Base-by-base conservation (phyloP, 2,888 invertebrate species). In the Holacanthella duospinosa region DNA sequence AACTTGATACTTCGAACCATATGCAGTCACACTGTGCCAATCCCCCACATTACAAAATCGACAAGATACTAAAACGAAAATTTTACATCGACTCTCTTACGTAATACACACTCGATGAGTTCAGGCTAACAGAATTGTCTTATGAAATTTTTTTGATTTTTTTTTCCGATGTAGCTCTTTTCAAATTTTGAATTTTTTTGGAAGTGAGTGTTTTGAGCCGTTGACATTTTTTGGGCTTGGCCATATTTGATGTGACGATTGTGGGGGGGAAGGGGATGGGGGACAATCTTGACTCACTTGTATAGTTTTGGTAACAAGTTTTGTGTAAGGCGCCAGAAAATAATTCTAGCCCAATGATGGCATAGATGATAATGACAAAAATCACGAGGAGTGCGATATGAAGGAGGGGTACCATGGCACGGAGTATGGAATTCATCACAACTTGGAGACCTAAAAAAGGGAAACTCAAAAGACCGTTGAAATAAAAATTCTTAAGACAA, bases 371-470 rank as follows among this genome's bases (percentile, higher is more conserved):
- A 54, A 72, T 72, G 25, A 72, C 72, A 62, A 72, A 72, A 29
- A 72, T 60, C 19, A 72, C 72, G n/a, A 72, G 60, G 4, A 72
- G 66, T 36, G 72, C 71, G 57, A 72, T 72, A 48, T 71, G 68
- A 53, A 69, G 68, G 24, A 72, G 77, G 74, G 83, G 83, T 76
- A 84, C 80, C 83, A 83, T 83, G 65, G 83, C 83, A 75, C 82
- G 80, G 62, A 84, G 76, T 74, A 83, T 83, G 67, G 83, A 81
- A 75, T 84, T 83, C 74, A 83, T 77, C 67, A 83, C 83, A 70
- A 83, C 82, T 77, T 83, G 83, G 64, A 84, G 77, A 78, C 82
- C 81, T 81, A 75, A 28, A 75, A 9, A 53, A 16, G 53, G 6
- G n/a, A 4, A 4, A 53, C 6, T 21, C 53, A 21, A 53, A 24